A percentile compares a stretch with the other conserved stretches of the same genome.
These are phyloP conservation scores for Epirrhoe alternata DNA, from an alignment of 2,888 invertebrate genomes.

Conservation along the genomic window DNA sequence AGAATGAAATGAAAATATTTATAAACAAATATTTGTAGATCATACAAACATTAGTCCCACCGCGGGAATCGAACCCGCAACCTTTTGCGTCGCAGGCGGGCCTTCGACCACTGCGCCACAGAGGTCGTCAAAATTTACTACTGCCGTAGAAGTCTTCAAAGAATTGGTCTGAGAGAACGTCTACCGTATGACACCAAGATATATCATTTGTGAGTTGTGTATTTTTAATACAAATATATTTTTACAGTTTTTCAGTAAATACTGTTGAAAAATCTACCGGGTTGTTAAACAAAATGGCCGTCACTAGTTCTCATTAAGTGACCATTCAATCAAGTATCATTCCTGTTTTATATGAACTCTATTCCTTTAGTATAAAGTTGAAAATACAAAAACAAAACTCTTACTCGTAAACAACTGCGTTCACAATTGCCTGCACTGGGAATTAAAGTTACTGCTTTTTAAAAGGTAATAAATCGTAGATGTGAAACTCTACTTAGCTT, in stretches of 20 bases:
- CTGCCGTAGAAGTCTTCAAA: no score
- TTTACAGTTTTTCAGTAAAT: neutral
- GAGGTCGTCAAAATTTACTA: no score
- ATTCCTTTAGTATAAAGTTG: neutral
- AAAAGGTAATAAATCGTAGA: constrained; percentile 2
- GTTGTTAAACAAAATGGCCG: neutral
- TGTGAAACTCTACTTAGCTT: constrained; percentile 8
- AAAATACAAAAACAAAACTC: neutral
- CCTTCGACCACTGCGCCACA: no score
- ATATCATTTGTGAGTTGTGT: no score
- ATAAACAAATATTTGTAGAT: no score
- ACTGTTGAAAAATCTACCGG: neutral
- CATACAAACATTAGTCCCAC: no score
- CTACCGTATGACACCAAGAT: no score
- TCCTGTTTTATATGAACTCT: neutral
- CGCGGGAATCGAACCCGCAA: no score
- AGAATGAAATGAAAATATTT: no score
- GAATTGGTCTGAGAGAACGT: no score
- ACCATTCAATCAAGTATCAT: constrained; percentile 12
- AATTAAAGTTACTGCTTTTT: constrained; percentile 27
- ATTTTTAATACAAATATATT: neutral
- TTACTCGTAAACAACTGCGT: constrained; percentile 17
- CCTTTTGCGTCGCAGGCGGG: no score
- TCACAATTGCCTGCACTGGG: constrained; percentile 31
- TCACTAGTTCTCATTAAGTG: constrained; percentile 12